Conservation (phyloP, 2,113 vertebrate genomes). For the Pyxicephalus adspersus region DNA sequence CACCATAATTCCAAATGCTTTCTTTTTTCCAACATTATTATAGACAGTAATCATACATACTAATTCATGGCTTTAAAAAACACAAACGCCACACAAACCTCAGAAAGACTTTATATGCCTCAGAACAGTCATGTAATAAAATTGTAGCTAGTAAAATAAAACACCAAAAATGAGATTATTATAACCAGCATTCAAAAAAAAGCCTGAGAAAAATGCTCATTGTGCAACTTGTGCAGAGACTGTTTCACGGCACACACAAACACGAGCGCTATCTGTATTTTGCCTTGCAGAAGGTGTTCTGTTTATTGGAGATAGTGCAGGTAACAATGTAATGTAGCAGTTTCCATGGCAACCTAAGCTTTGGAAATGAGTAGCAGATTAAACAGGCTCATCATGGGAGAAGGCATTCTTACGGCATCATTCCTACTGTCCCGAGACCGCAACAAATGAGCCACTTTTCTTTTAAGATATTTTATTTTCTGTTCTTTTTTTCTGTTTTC, state of each 20-base stretch:
- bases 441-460: conserved; percentile 31
- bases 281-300: conserved; percentile 66
- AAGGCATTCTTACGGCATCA: conserved; percentile 66
- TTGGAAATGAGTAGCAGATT: conserved; percentile 67
- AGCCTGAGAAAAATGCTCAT: conserved; percentile 26
- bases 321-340: conserved; percentile 65
- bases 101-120: conserved; percentile 3
- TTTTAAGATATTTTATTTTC: conserved; percentile 41
- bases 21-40: not conserved
- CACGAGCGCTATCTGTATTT: conserved; percentile 47
- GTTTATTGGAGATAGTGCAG: conserved; percentile 65
- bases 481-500: conserved; percentile 4
- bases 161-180: conserved; percentile 44
- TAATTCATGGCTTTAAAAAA: not conserved
- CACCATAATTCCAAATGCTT: not conserved
- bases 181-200: conserved; percentile 25
- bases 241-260: conserved; percentile 30
- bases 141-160: conserved; percentile 9
- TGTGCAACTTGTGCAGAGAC: conserved; percentile 34
- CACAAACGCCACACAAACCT: not conserved
- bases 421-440: conserved; percentile 42
- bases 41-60: too few species aligned
- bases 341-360: conserved; percentile 74
- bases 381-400: conserved; percentile 69
- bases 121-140: conserved; percentile 15